These are phyloP conservation scores for Drosophila nr. fundita DNA, from an alignment of 2,888 invertebrate species.

Conservation along the genomic window DNA sequence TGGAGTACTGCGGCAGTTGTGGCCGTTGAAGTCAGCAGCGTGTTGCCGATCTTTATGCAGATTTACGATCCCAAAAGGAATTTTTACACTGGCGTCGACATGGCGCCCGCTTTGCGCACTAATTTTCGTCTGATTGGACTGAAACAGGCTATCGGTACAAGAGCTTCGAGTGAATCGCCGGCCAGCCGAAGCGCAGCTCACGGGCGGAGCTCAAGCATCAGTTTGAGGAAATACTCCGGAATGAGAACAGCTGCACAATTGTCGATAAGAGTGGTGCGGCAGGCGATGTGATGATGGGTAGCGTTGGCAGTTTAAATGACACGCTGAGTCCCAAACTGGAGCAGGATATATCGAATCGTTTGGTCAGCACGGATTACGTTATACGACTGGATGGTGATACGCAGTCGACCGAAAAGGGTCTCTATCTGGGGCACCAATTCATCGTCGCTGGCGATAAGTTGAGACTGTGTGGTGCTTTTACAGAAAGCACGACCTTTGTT, in stretches of 20 bases:
- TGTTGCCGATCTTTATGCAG: constrained; percentile 94
- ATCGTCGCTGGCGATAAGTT: constrained; percentile 88
- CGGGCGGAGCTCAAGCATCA: constrained; percentile 57
- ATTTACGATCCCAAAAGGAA: constrained; percentile 91
- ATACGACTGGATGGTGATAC: constrained; percentile 85
- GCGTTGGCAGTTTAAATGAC: constrained; percentile 40
- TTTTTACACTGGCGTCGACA: constrained; percentile 92
- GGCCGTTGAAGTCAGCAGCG: constrained; percentile 89
- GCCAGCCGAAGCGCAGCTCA: constrained; percentile 38
- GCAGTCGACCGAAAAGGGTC: constrained; percentile 48
- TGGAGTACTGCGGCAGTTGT: constrained; percentile 94
- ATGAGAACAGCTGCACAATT: constrained; percentile 66
- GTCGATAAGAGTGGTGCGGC: constrained; percentile 46
- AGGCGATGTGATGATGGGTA: constrained; percentile 22
- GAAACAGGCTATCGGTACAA: constrained; percentile 86
- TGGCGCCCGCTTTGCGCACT: constrained; percentile 89
- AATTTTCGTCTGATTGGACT: constrained; percentile 96
- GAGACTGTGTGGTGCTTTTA: constrained; percentile 91
- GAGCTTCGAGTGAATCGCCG: constrained; percentile 76
- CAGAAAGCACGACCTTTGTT: constrained; percentile 90
- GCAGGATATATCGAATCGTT: constrained; percentile 58
- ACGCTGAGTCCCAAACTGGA: constrained; percentile 63
- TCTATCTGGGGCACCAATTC: constrained; percentile 83
- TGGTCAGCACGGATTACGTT: constrained; percentile 85
- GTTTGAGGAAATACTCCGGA: constrained; percentile 69